A percentile compares a stretch with the other conserved stretches of the same genome.
Conservation (phyloP, 2,113 vertebrate species). For the Nibea coibor region DNA sequence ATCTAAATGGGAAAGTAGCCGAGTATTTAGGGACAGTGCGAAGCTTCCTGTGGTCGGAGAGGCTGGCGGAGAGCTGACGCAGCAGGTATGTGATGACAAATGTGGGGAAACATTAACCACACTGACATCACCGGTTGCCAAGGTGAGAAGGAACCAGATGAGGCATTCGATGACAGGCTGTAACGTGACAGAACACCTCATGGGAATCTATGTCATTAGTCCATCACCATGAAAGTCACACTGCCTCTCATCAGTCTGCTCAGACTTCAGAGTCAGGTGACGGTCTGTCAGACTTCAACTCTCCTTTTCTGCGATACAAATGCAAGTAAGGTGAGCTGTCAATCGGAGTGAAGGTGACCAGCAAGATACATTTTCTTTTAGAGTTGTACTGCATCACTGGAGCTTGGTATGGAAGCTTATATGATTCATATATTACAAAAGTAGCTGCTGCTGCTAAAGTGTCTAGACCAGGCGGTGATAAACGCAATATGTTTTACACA, state of each 20-base stretch:
- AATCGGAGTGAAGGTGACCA: constrained; percentile 2
- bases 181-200: constrained; percentile 14
- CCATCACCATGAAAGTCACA: constrained; percentile 22
- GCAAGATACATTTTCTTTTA: neutral
- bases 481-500: neutral
- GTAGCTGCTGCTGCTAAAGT: neutral
- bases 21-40: neutral
- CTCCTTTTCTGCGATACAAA: constrained; percentile 4
- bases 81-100: constrained; percentile 44
- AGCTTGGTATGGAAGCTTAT: neutral
- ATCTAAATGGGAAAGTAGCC: constrained; percentile 15
- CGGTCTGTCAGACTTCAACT: constrained; percentile 16
- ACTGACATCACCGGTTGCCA: constrained; percentile 53
- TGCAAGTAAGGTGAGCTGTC: constrained; percentile 4
- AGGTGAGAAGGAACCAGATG: constrained; percentile 26
- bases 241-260: constrained; percentile 19
- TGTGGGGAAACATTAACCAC: constrained; percentile 16
- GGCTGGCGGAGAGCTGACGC: constrained; percentile 16
- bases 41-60: neutral
- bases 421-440: neutral
- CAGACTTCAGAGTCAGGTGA: neutral
- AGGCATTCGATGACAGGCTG: constrained; percentile 43
- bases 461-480: neutral
- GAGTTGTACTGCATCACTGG: neutral
- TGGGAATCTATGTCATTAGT: constrained; percentile 38